Percentiles rank a stretch among this genome's conserved stretches.
These are phyloP conservation scores for Leptinotarsa juncta DNA, from an alignment of 2,888 invertebrate genomes.

Conservation along the genomic window DNA sequence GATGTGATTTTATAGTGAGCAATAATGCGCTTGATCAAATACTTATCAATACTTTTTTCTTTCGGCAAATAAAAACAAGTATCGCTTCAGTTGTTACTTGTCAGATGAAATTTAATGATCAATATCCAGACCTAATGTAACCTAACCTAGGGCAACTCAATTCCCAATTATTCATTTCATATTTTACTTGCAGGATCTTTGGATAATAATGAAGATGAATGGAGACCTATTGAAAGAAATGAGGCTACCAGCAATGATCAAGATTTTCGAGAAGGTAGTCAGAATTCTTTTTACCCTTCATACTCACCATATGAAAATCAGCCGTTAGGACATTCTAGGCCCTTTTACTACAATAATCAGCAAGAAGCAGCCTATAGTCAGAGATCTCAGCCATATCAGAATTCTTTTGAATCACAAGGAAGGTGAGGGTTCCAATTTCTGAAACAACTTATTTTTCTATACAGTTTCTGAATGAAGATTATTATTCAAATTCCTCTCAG, in stretches of 20 bases:
- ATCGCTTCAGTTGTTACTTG: no score
- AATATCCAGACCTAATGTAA: no score
- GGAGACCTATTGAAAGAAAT: constrained; percentile 13
- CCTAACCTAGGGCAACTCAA: no score
- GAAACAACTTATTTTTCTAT: background rate
- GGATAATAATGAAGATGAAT: background rate
- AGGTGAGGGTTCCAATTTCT: constrained; percentile 28
- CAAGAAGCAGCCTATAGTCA: constrained; percentile 74
- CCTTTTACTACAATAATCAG: constrained; percentile 68
- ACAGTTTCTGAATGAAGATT: no score
- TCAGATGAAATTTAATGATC: no score
- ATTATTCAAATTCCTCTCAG: no score
- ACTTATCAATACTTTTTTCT: no score
- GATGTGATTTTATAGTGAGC: no score
- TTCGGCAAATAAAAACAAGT: no score
- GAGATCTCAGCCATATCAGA: constrained; percentile 66
- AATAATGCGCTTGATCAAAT: no score
- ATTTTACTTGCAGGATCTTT: background rate
- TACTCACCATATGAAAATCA: constrained; percentile 70
- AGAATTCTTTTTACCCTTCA: constrained; percentile 80
- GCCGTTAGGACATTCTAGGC: constrained; percentile 73
- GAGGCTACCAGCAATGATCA: constrained; percentile 29
- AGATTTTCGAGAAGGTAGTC: constrained; percentile 58
- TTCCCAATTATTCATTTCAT: no score
- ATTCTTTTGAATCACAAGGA: constrained; percentile 52